These are phyloP conservation scores for Choloepus hoffmanni DNA, from an alignment of 2,113 vertebrate species.

Conservation along the genomic window DNA sequence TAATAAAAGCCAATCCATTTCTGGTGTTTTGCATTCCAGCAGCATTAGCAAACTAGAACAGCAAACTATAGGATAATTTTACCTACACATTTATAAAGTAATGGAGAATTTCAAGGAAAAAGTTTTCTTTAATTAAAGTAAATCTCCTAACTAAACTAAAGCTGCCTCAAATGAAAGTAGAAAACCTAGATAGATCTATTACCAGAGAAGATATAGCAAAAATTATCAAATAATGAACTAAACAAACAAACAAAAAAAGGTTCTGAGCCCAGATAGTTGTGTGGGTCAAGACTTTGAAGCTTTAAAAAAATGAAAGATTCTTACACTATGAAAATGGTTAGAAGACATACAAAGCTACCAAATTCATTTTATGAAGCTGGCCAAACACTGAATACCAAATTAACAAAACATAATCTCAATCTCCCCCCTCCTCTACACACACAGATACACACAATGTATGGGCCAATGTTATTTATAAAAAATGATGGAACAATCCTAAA, in stretches of 20 bases:
- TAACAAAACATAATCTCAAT: not conserved
- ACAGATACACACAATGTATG: not conserved
- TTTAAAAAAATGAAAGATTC: not conserved
- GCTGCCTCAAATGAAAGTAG: not conserved
- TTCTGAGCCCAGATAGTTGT: not conserved
- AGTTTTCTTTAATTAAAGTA: not conserved
- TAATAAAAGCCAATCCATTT: no score
- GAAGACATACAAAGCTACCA: not conserved
- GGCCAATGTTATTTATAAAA: not conserved
- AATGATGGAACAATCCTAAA: not conserved
- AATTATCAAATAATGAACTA: not conserved
- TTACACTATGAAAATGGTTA: not conserved
- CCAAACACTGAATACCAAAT: not conserved
- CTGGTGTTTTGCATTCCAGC: no score
- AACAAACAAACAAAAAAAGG: not conserved
- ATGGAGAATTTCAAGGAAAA: conserved; percentile 1
- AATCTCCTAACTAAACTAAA: not conserved
- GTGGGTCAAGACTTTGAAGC: not conserved
- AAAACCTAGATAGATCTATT: not conserved
- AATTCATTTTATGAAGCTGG: not conserved
- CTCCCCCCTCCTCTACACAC: not conserved
- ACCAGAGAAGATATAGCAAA: not conserved
- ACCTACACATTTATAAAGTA: not conserved
- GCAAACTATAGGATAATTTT: not conserved
- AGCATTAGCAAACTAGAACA: no score